Evolutionary conservation across 2,888 invertebrate genomes (phyloP).

Genomic region (Arrhopalites spinosus): DNA sequence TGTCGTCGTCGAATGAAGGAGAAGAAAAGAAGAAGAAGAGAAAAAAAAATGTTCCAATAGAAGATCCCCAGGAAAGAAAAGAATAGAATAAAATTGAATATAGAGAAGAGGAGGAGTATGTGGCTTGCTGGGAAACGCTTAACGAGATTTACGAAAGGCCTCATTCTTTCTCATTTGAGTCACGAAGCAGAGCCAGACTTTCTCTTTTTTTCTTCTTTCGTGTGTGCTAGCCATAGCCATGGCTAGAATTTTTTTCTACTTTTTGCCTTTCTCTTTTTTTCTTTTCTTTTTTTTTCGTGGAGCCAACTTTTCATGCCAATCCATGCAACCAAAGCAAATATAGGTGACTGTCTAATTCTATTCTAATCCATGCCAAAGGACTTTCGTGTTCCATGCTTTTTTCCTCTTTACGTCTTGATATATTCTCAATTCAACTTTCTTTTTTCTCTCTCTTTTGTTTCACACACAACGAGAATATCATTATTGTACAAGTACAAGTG

Average conservation of each 20-base stretch:
- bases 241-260: no score
- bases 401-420: not conserved
- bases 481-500: no score
- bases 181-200: not conserved
- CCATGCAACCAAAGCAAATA: not conserved
- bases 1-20: not conserved
- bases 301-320: not conserved
- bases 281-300: no score
- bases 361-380: conserved; percentile 2
- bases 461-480: no score
- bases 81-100: not conserved
- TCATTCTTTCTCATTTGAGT: conserved; percentile 6
- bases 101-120: not conserved
- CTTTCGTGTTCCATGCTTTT: not conserved
- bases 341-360: conserved; percentile 7
- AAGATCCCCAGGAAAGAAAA: not conserved
- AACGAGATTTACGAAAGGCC: conserved; percentile 7
- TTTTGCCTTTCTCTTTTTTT: no score
- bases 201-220: not conserved
- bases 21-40: not conserved
- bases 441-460: no score
- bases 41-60: conserved; percentile 2
- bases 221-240: not conserved
- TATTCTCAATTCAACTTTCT: no score
- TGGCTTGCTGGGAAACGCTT: conserved; percentile 6